Evolutionary conservation across 2,797 vertebrate species (phyloP).

Genomic region (Eospalax fontanierii): DNA sequence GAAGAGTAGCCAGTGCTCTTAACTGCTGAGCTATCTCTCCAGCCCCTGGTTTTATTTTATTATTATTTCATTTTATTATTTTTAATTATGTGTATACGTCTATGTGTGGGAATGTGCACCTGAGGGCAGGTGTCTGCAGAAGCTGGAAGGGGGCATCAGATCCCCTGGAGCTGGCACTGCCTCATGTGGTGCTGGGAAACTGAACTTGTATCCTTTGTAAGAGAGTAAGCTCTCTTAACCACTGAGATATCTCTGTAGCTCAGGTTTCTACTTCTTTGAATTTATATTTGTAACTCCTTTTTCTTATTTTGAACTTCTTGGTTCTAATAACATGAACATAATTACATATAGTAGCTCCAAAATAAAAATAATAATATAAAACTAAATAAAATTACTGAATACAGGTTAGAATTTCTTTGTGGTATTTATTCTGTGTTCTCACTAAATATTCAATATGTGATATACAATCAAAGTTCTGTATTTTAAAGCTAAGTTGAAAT

Average conservation of each 20-base stretch:
- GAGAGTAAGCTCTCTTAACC: background rate
- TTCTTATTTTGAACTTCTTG: constrained; percentile 57
- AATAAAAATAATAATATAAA: constrained; percentile 32
- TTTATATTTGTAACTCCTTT: constrained; percentile 47
- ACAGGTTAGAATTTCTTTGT: constrained; percentile 28
- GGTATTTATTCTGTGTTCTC: background rate
- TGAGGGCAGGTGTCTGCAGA: background rate
- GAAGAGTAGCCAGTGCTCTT: too few relatives aligned
- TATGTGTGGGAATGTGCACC: background rate
- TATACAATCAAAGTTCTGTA: constrained; percentile 23
- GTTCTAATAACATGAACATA: background rate
- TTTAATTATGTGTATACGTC: background rate
- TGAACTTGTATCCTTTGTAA: background rate
- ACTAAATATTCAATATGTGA: background rate
- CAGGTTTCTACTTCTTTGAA: constrained; percentile 47
- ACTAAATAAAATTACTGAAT: constrained; percentile 45
- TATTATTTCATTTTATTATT: too few relatives aligned
- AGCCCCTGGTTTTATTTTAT: background rate
- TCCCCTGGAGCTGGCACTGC: background rate
- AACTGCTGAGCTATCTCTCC: too few relatives aligned
- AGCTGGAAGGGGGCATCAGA: background rate
- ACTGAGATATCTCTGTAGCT: background rate
- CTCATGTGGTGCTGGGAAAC: background rate
- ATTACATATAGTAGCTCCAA: background rate
- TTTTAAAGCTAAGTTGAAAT: constrained; percentile 57